Evolutionary conservation across 1,140 invertebrate species (phyloP).

Genomic region (Drosophila lacertosa): DNA sequence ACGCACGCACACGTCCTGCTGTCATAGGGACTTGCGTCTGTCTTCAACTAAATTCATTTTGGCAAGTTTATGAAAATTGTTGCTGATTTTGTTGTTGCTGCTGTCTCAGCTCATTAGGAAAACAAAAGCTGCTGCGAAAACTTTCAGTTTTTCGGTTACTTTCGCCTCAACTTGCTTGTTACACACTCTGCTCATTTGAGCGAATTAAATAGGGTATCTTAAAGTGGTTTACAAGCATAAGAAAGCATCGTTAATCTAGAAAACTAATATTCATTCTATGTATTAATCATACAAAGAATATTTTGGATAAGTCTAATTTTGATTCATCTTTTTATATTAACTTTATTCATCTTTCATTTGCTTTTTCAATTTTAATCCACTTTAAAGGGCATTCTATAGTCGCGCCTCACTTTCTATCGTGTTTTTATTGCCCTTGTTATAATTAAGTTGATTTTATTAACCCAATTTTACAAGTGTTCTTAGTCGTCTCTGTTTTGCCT

Average conservation of each 20-base stretch:
- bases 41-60: slow-evolving; percentile 68
- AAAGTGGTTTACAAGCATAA: no score
- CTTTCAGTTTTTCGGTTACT: slow-evolving; percentile 37
- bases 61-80: slow-evolving; percentile 73
- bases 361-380: no score
- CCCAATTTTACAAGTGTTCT: slow-evolving; percentile 60
- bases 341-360: no score
- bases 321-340: no score
- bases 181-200: slow-evolving; percentile 7
- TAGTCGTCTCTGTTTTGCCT: slow-evolving; percentile 15
- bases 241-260: no score
- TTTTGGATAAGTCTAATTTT: background rate
- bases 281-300: no score
- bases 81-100: slow-evolving; percentile 53
- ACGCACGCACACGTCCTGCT: slow-evolving; percentile 5
- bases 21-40: slow-evolving; percentile 27
- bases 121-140: slow-evolving; percentile 73
- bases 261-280: no score
- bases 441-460: slow-evolving; percentile 77
- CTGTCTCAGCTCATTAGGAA: slow-evolving; percentile 70
- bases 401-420: background rate
- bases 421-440: slow-evolving; percentile 48
- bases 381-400: slow-evolving; percentile 1
- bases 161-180: slow-evolving; percentile 3
- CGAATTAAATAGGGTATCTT: background rate